Base-by-base conservation (phyloP, 2,797 vertebrate genomes). In the Micromesistius poutassou region DNA sequence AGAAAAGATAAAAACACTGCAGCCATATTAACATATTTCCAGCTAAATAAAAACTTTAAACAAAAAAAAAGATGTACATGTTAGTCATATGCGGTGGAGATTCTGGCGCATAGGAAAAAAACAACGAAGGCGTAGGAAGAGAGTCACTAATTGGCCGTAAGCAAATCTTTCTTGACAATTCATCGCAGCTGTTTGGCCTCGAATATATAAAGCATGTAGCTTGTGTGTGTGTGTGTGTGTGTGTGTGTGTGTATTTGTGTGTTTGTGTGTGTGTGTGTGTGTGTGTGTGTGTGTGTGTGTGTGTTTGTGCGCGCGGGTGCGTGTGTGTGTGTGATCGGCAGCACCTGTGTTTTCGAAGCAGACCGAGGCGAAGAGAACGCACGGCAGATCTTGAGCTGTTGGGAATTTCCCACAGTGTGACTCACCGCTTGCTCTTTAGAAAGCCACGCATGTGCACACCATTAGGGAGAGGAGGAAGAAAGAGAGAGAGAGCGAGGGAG, bases 321-420 rank as follows among this genome's bases (percentile, higher is more conserved):
- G 42, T 46, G 42, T 46, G 40, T 40, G 38, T 46, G 42, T 46
- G 42, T 55, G 83, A 91, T 92, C 89, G 86, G 71, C 68, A 68
- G 81, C 92, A 93, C 90, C 91, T 93, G 91, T 88, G 87, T 90
- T 89, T 81, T 86, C 87, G 91, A 90, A 89, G 88, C 80, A 89
- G 85, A 88, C 86, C 79, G 83, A 78, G 79, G 78, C 74, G 79
- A 83, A 82, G 79, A 79, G 78, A 76, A 74, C 74, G 74, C 75
- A 66, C 84, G 50, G 50, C 50, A 55, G 50, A 16, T 3, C 19
- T 22, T 55, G 50, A 55, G 50, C 50, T 55, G 88, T 87, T 92
- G 93, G 94, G 94, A 95, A 94, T 94, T 95, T 95, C 94, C 94
- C 93, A 91, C 86, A 90, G 88, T 74, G 89, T 95, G 93, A 94